Evolutionary conservation across 2,797 vertebrate genomes (phyloP), one percentile per base, ranked within the genome.

Genomic region (Limnodromus scolopaceus): DNA sequence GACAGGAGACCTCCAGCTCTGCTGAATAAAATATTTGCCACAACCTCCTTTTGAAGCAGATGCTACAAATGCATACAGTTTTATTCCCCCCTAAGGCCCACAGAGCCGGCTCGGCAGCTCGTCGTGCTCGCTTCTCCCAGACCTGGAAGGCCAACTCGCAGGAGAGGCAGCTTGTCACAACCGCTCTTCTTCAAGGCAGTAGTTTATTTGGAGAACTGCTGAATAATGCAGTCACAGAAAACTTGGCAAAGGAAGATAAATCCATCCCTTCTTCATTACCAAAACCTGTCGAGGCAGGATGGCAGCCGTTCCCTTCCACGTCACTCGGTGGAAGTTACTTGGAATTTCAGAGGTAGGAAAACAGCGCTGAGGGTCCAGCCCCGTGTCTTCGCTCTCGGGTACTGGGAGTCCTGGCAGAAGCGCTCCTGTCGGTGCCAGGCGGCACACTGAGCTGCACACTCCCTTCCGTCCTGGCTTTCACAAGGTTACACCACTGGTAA

Each of bases 11-110:
- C 92, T 97, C 95, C 92, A 97, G 92, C 92, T 96, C 94, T 94
- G 88, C 94, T 97, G 96, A 96, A 97, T 97, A 94, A 97, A 97
- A 95, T 95, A 97, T 97, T 85, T 96, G 90, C 94, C 94, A 94
- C 94, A 93, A 61, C 75, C 90, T 97, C 84, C 94, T 96, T 97
- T 75, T 51, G 95, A 94, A 97, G 96, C 96, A 97, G 96, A 97
- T 97, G 96, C 95, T 96, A 61, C 92, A 85, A 95, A 97, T 10
- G 43, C 93, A 85, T 60, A 48, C 81, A 71, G 95, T 95, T 96
- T 93, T 93, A 78, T 95, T 81, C 87, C 89, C 81, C 96, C 96
- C 81, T 46, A 87, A 96, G 96, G 94, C 88, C 93, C 66, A 27
- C 25, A 18, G 5, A 45, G 36, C 74, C 19, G 2, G 93, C 94